Percentiles rank a stretch among this genome's conserved stretches.
These are phyloP conservation scores for Lycia hirtaria DNA, from an alignment of 2,888 invertebrate species.

Conservation along the genomic window DNA sequence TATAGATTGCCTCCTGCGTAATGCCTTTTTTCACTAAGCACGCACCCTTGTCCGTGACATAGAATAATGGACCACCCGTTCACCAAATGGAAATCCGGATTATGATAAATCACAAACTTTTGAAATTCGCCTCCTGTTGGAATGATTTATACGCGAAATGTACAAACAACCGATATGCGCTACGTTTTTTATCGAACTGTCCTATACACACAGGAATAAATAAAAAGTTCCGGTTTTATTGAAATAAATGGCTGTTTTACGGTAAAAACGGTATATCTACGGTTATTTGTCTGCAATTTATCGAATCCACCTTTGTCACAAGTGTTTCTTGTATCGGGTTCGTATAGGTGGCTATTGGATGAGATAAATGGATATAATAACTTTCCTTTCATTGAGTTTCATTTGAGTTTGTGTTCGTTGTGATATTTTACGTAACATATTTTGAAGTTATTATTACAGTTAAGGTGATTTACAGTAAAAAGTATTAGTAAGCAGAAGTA, in stretches of 20 bases:
- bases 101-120: slow-evolving; percentile 84
- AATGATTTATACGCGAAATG: slow-evolving; percentile 75
- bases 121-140: slow-evolving; percentile 77
- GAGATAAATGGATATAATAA: not conserved
- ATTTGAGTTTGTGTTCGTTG: too few relatives aligned
- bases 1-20: slow-evolving; percentile 33
- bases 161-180: slow-evolving; percentile 67
- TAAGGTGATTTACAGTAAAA: too few relatives aligned
- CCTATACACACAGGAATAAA: slow-evolving; percentile 38
- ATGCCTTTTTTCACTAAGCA: slow-evolving; percentile 66
- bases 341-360: not conserved
- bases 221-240: slow-evolving; percentile 31
- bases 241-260: slow-evolving; percentile 41
- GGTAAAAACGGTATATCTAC: slow-evolving; percentile 11
- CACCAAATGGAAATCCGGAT: slow-evolving; percentile 81
- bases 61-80: slow-evolving; percentile 81
- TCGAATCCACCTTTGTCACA: not conserved
- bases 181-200: slow-evolving; percentile 56
- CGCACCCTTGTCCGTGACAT: slow-evolving; percentile 80
- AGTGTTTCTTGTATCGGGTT: not conserved
- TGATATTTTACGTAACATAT: too few relatives aligned
- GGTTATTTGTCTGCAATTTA: slow-evolving; percentile 12
- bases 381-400: not conserved
- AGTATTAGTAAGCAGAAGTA: too few relatives aligned
- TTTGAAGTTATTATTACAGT: too few relatives aligned